Conservation (phyloP, 1,140 invertebrate species). For the Drosophila jambulina region DNA sequence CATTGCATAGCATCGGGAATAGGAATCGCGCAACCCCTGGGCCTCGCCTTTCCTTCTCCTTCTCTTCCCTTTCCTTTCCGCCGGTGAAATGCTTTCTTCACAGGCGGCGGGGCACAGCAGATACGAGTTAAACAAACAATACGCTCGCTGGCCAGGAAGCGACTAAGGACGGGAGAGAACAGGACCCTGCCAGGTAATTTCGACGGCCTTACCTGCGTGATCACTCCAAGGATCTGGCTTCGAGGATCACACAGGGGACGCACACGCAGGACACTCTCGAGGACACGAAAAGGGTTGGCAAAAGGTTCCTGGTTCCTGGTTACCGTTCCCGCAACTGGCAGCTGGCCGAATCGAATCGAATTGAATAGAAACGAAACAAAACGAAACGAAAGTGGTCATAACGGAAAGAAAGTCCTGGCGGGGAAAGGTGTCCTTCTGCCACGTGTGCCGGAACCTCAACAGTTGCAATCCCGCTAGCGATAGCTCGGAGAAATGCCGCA, state of each 20-base stretch:
- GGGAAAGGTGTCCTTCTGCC: constrained; percentile 26
- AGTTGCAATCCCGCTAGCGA: neutral
- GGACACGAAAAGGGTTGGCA: constrained; percentile 58
- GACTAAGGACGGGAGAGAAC: constrained; percentile 5
- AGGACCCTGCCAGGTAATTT: constrained; percentile 34
- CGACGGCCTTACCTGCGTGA: constrained; percentile 45
- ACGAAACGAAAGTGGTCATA: constrained; percentile 31
- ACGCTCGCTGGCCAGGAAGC: constrained; percentile 23
- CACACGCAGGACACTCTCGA: constrained; percentile 20
- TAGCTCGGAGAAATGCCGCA: neutral
- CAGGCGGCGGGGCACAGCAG: constrained; percentile 16
- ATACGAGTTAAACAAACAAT: constrained; percentile 41
- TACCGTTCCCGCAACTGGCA: constrained; percentile 10
- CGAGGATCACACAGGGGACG: constrained; percentile 29
- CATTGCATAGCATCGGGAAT: constrained; percentile 17
- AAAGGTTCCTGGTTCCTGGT: constrained; percentile 8
- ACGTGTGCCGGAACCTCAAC: constrained; percentile 35
- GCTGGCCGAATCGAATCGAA: constrained; percentile 26
- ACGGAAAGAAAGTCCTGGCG: constrained; percentile 32
- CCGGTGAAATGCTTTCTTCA: constrained; percentile 73
- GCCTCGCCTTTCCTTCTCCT: neutral
- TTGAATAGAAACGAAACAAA: constrained; percentile 5
- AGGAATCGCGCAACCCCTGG: constrained; percentile 29
- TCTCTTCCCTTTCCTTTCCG: neutral
- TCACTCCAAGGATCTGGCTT: constrained; percentile 27